Conservation (phyloP, 2,888 invertebrate species). For the Ormyrus rosae region DNA sequence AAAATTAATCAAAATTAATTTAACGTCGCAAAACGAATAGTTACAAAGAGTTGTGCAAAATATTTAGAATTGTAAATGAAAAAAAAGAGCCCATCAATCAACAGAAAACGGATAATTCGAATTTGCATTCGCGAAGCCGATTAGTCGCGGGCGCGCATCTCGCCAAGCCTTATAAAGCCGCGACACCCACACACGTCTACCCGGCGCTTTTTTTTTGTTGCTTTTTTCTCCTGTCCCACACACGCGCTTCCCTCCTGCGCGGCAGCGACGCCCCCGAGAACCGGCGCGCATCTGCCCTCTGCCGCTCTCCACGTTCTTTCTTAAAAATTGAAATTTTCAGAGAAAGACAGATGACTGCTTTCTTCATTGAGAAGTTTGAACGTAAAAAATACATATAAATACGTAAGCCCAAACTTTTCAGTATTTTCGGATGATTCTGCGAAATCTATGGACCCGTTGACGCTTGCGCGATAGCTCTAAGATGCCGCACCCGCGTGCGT, state of each 20-base stretch:
- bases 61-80: too few relatives aligned
- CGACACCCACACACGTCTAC: too few relatives aligned
- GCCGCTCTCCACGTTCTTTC: neutral
- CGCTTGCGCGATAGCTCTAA: neutral
- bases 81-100: neutral
- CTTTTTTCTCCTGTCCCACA: neutral
- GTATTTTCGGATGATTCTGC: conserved; percentile 11
- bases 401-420: neutral
- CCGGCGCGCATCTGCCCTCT: conserved; percentile 10
- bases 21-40: too few relatives aligned
- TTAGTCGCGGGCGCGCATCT: too few relatives aligned
- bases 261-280: neutral
- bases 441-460: neutral
- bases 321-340: too few relatives aligned
- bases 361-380: too few relatives aligned
- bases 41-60: too few relatives aligned
- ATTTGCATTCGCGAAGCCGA: neutral
- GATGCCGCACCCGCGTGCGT: neutral
- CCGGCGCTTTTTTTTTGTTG: neutral
- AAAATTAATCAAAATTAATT: too few relatives aligned
- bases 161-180: too few relatives aligned
- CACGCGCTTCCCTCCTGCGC: conserved; percentile 26
- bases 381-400: too few relatives aligned
- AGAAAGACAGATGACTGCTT: too few relatives aligned
- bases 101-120: neutral